These are phyloP conservation scores for Calosoma granatense DNA, from an alignment of 1,140 invertebrate genomes.

Conservation along the genomic window DNA sequence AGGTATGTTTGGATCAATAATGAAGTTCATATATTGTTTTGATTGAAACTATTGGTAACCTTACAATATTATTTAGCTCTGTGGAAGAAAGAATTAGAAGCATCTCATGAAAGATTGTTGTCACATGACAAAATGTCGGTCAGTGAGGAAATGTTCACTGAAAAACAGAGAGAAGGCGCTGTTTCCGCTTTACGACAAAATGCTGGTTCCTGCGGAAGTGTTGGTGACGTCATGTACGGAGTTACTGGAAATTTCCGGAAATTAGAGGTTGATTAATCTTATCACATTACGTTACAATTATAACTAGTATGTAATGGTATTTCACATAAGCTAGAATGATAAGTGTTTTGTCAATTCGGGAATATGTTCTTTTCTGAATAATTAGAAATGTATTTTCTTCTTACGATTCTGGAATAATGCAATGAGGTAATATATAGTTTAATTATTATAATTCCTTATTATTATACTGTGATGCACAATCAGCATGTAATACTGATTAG, in stretches of 20 bases:
- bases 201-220: slow-evolving; percentile 35
- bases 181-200: slow-evolving; percentile 49
- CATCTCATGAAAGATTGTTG: slow-evolving; percentile 43
- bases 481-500: no score
- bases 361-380: no score
- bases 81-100: slow-evolving; percentile 54
- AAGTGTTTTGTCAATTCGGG: no score
- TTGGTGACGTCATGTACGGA: slow-evolving; percentile 49
- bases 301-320: no score
- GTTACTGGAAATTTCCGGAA: slow-evolving; percentile 64
- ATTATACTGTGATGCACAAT: no score
- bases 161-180: slow-evolving; percentile 57
- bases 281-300: no score
- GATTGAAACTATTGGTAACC: not conserved
- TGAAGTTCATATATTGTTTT: slow-evolving; percentile 2
- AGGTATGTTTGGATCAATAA: not conserved
- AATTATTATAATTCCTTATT: no score
- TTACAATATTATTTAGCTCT: slow-evolving; percentile 44
- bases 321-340: no score
- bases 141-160: slow-evolving; percentile 50
- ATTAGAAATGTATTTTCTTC: no score
- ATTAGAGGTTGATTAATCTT: slow-evolving; percentile 63
- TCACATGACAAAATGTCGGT: slow-evolving; percentile 53
- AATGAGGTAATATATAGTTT: no score
- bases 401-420: no score